Base-by-base conservation (phyloP, 2,888 invertebrate genomes). In the Leptothorax acervorum region DNA sequence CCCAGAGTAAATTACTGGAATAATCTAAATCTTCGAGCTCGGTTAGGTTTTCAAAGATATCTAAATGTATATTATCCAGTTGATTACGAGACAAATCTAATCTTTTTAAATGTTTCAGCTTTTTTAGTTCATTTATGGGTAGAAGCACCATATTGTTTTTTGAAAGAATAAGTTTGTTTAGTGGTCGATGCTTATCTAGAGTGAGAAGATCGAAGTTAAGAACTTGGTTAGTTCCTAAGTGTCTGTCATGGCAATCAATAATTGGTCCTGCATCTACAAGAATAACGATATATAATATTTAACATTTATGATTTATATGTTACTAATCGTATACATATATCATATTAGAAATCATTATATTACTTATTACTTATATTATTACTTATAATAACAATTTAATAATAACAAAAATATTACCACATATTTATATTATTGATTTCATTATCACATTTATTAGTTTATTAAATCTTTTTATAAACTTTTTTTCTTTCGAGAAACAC, bases 41-140 rank as follows among this genome's bases (percentile, higher is more conserved):
- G 0, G 75, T 86, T 28, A 94, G 87, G 35, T 92, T 87, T 4
- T 92, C 94, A 63, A 96, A 96, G 87, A 95, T 95, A 71, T 95
- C 87, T 0, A 93, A 90, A 85, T 95, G 95, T 62, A 96, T 94
- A 3, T 94, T 94, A 11, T 94, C 87, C 5, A 96, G 90, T 71
- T 95, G 95, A 91, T 96, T 96, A 87, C 95, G 94, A 0, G 96
- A 96, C 0, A 96, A 89, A 90, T 96, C 96, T n/a, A 96, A 87
- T 51, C 95, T 95, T 92, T 95, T 95, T 12, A 96, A 89, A 0
- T 88, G 84, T 6, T 93, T 92, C 35, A 96, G 93, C 9, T 95
- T 95, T 0, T 95, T 95, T 88, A 96, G 95, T 0, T 95, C 92
- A 86, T 96, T 96, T 0, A 95, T 94, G 0, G 95, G 95, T 87